A percentile compares a stretch with the other conserved stretches of the same genome.
These are phyloP conservation scores for Cyclura pinguis DNA, from an alignment of 2,797 vertebrate genomes.

Conservation along the genomic window DNA sequence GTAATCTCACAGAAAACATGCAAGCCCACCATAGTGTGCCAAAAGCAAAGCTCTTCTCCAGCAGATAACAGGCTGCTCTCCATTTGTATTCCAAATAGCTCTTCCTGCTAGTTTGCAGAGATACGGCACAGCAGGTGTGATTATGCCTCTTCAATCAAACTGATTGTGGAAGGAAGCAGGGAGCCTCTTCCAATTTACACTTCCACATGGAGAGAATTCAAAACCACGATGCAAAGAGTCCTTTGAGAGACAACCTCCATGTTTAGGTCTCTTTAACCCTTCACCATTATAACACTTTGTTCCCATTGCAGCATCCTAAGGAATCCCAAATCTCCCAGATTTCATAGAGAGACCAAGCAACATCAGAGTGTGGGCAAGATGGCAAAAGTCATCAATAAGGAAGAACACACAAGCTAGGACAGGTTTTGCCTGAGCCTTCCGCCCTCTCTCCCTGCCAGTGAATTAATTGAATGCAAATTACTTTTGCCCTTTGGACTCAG, in stretches of 20 bases:
- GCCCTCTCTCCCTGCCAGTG: too few relatives aligned
- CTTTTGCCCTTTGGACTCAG: too few relatives aligned
- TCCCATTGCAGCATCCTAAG: too few relatives aligned
- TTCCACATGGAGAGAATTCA: conserved; percentile 11
- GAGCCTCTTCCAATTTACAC: not conserved
- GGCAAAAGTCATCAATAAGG: too few relatives aligned
- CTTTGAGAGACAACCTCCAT: not conserved
- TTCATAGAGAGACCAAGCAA: too few relatives aligned
- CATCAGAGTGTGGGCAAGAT: too few relatives aligned
- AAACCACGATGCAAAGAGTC: not conserved
- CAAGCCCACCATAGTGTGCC: too few relatives aligned
- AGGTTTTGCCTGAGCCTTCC: too few relatives aligned
- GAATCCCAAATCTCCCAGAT: too few relatives aligned
- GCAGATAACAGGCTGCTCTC: not conserved
- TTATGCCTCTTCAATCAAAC: conserved; percentile 45
- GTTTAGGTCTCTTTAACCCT: not conserved
- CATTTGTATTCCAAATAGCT: conserved; percentile 23
- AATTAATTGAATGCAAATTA: too few relatives aligned
- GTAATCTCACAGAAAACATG: not conserved
- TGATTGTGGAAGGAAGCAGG: conserved; percentile 37
- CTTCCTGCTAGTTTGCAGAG: conserved; percentile 10
- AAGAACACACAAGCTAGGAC: too few relatives aligned
- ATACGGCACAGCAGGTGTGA: not conserved
- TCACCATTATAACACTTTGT: too few relatives aligned
- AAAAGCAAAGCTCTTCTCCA: not conserved